Percentiles rank a stretch among this genome's conserved stretches.
Evolutionary conservation across 2,888 invertebrate species (phyloP).

Genomic region (Pyrrhopygopsis socrates): DNA sequence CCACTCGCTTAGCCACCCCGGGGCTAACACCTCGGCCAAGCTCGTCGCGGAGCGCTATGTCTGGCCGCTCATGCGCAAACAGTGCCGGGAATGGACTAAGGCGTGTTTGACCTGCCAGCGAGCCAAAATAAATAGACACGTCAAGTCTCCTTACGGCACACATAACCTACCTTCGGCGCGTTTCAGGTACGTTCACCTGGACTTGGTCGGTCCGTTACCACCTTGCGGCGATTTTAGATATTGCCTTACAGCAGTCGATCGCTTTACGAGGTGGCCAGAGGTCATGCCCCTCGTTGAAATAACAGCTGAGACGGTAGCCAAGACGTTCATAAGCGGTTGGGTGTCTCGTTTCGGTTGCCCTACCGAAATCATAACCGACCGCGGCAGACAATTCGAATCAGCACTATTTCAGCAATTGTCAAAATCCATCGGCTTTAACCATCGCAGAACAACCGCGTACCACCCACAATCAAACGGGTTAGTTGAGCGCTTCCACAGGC

Average conservation of each 20-base stretch:
- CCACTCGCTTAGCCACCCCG: slow-evolving; percentile 67
- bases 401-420: slow-evolving; percentile 69
- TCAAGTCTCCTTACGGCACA: slow-evolving; percentile 35
- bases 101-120: slow-evolving; percentile 16
- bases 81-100: slow-evolving; percentile 12
- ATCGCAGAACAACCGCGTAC: slow-evolving; percentile 82
- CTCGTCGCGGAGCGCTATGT: slow-evolving; percentile 60
- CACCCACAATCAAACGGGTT: slow-evolving; percentile 83
- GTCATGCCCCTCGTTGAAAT: slow-evolving; percentile 88
- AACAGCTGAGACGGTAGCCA: slow-evolving; percentile 88
- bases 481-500: slow-evolving; percentile 82
- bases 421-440: slow-evolving; percentile 66
- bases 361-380: slow-evolving; percentile 69
- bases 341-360: slow-evolving; percentile 91
- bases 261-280: slow-evolving; percentile 89
- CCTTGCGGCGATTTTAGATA: slow-evolving; percentile 60
- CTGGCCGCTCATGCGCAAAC: slow-evolving; percentile 44
- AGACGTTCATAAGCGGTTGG: slow-evolving; percentile 89
- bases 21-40: slow-evolving; percentile 56
- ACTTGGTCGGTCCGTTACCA: slow-evolving; percentile 73
- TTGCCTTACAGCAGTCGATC: slow-evolving; percentile 79
- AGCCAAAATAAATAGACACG: slow-evolving; percentile 11
- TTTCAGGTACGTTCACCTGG: slow-evolving; percentile 63
- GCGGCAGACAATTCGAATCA: slow-evolving; percentile 84
- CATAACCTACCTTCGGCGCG: slow-evolving; percentile 47